Base-by-base conservation (phyloP, 2,113 vertebrate species). In the Tragelaphus imberbis region DNA sequence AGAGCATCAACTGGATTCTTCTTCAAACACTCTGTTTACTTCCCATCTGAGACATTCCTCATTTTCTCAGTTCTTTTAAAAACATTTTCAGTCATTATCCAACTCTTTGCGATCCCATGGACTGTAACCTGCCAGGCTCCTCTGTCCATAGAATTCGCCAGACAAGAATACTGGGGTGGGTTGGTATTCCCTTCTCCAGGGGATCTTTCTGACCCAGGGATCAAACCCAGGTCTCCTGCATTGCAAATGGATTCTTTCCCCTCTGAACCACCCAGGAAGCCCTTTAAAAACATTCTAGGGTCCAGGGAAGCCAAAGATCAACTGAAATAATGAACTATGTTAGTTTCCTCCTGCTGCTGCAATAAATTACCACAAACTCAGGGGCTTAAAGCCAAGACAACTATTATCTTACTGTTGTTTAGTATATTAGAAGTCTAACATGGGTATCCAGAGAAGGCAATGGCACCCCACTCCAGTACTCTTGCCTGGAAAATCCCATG, bases 101-200 rank as follows among this genome's bases (percentile, higher is more conserved):
- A 44, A 77, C 36, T 77, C 12, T 75, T 75, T 77, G 71, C 0
- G 0, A 44, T 7, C 71, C 71, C 36, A 14, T 27, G 36, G 6
- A 77, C 36, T 77, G 6, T 44, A 77, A 77, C 12, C 12, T 1
- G 1, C 36, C 12, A 77, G 12, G 71, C 23, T 77, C 71, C 36
- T 75, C 71, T 77, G 71, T 27, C 71, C 36, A 44, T 44, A 27
- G 36, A 77, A 44, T 77, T 77, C 36, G 27, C 36, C 36, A 77
- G 36, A 44, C 36, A 77, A 77, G 23, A 44, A 44, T 77, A 77
- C 6, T 25, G 36, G 36, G 2, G 36, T 77, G 36, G 68, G 36
- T 75, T 75, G 71, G 36, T 44, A 75, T 75, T 75, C 36, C 71
- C 36, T 77, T 77, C 71, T 44, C 71, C 71, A 27, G 12, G 71